phyloP scores from a whole-genome alignment of 2,797 vertebrate genomes.

The Centroberyx gerrardi region DNA sequence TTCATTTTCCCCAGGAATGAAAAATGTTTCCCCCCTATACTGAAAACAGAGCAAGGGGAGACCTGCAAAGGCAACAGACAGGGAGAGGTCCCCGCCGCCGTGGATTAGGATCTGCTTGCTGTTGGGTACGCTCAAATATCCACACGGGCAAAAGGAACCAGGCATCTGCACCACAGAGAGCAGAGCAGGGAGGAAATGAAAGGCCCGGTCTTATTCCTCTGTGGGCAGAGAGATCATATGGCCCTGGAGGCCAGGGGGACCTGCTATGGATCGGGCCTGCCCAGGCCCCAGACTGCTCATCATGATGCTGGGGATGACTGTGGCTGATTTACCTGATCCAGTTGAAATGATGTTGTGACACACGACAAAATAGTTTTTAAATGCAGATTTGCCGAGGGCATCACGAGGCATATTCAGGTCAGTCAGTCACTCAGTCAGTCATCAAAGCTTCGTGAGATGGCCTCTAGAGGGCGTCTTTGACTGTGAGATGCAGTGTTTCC shows the following conservation, averaged over 20 bases:
- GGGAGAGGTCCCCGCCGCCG: conserved; percentile 59
- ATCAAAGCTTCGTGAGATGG: no score
- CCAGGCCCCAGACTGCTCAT: conserved; percentile 16
- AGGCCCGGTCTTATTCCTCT: conserved; percentile 47
- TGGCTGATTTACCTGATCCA: not conserved
- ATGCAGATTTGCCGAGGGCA: no score
- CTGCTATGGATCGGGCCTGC: conserved; percentile 26
- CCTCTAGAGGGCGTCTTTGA: no score
- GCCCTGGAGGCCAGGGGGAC: conserved; percentile 61
- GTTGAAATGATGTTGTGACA: no score
- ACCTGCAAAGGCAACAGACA: conserved; percentile 80
- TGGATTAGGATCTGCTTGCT: conserved; percentile 68
- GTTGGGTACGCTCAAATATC: conserved; percentile 62
- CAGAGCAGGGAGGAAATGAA: conserved; percentile 67
- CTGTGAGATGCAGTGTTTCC: no score
- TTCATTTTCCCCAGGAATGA: conserved; percentile 74
- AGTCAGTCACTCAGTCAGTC: no score
- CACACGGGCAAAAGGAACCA: conserved; percentile 49
- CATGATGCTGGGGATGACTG: not conserved
- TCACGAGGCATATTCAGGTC: no score
- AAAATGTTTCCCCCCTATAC: conserved; percentile 56
- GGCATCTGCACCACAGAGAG: conserved; percentile 61
- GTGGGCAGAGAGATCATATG: conserved; percentile 56
- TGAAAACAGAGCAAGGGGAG: conserved; percentile 74
- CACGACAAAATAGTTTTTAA: no score